These are phyloP conservation scores for Hippocampus mohnikei DNA, from an alignment of 2,113 vertebrate species.

Conservation along the genomic window DNA sequence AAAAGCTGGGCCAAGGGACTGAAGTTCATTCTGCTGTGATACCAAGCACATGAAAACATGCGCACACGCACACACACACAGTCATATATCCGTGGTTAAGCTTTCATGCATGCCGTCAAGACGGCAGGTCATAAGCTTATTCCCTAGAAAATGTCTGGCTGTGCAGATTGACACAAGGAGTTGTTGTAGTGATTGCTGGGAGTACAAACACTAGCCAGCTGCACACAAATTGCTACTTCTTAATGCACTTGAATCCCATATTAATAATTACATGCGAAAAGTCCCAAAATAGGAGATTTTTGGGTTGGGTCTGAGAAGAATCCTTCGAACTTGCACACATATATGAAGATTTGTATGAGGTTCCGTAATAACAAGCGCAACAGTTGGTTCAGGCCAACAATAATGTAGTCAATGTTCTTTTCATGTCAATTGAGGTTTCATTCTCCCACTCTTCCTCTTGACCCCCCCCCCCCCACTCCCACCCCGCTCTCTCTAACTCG, in stretches of 20 bases:
- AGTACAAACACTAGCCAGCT: conserved; percentile 7
- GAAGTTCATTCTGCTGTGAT: conserved; percentile 46
- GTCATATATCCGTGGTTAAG: not conserved
- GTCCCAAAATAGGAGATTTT: conserved; percentile 35
- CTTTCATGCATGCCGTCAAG: conserved; percentile 4
- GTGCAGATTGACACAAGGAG: not conserved
- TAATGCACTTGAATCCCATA: conserved; percentile 16
- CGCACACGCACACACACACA: not conserved
- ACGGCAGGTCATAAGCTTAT: not conserved
- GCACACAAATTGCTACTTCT: conserved; percentile 19
- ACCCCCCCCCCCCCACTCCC: not conserved
- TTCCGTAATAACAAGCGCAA: conserved; percentile 52
- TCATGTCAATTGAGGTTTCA: conserved; percentile 54
- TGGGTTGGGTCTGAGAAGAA: conserved; percentile 18
- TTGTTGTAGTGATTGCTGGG: not conserved
- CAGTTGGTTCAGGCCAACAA: conserved; percentile 48
- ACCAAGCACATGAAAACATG: conserved; percentile 29
- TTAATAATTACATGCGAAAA: conserved; percentile 35
- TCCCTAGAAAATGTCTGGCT: not conserved
- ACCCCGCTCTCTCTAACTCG: conserved; percentile 26
- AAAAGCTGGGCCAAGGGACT: conserved; percentile 66
- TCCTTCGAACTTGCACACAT: conserved; percentile 27
- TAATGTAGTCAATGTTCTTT: conserved; percentile 51
- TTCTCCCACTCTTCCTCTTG: conserved; percentile 25
- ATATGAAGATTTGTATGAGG: conserved; percentile 44